Evolutionary conservation across 2,888 invertebrate genomes (phyloP).

Genomic region (Tenthredo mesomela): DNA sequence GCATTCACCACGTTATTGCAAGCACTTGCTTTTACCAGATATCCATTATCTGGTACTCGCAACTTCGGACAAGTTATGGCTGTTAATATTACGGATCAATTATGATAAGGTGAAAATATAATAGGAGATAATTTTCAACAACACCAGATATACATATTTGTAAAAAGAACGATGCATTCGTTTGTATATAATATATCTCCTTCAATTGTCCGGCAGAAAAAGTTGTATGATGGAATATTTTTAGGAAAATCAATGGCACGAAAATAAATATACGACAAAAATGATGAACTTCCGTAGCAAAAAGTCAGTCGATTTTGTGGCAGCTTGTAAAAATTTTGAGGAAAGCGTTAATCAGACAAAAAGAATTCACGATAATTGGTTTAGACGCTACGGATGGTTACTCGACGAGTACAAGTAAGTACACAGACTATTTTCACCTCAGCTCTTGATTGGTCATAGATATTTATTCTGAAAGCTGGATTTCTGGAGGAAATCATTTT

Average conservation of each 20-base stretch:
- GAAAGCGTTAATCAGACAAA: slow-evolving; percentile 63
- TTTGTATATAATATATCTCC: background rate
- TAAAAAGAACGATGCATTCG: background rate
- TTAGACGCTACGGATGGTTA: slow-evolving; percentile 66
- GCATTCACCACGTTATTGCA: slow-evolving; percentile 85
- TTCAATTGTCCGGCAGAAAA: slow-evolving; percentile 19
- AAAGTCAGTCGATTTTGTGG: slow-evolving; percentile 65
- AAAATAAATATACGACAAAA: slow-evolving; percentile 26
- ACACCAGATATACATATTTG: background rate
- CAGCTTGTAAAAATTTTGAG: slow-evolving; percentile 58
- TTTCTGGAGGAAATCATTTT: background rate
- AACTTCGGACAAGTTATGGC: slow-evolving; percentile 82
- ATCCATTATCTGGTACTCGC: slow-evolving; percentile 82
- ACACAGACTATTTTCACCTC: background rate
- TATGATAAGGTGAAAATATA: background rate
- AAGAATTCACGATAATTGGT: slow-evolving; percentile 63
- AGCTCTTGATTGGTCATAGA: background rate
- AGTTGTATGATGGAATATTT: background rate
- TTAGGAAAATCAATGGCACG: background rate
- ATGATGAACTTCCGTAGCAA: slow-evolving; percentile 62
- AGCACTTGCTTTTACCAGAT: slow-evolving; percentile 82
- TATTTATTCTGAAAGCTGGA: background rate
- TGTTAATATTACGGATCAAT: slow-evolving; percentile 61
- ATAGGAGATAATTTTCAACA: background rate
- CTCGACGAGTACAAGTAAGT: slow-evolving; percentile 68